Evolutionary conservation across 2,797 vertebrate species (phyloP).

Genomic region (Lepus townsendii): DNA sequence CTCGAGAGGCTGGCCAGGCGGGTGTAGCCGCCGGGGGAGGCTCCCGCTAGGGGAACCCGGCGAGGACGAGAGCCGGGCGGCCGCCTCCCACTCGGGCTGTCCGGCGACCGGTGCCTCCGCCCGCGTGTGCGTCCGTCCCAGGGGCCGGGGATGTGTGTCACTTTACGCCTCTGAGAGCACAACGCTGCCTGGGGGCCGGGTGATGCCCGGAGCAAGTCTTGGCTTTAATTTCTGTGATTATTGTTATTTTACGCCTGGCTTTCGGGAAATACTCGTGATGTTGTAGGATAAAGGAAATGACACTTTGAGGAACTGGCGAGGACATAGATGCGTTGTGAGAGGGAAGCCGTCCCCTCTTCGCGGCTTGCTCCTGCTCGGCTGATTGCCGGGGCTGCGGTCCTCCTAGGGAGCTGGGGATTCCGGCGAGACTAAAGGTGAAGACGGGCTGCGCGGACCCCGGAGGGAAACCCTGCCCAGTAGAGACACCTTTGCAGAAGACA

Average conservation of each 20-base stretch:
- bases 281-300: constrained; percentile 82
- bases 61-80: constrained; percentile 48
- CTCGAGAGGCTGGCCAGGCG: constrained; percentile 71
- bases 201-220: constrained; percentile 76
- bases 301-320: constrained; percentile 82
- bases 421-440: constrained; percentile 76
- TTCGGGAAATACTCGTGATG: constrained; percentile 79
- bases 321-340: constrained; percentile 73
- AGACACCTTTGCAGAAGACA: constrained; percentile 71
- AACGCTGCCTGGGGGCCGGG: constrained; percentile 71
- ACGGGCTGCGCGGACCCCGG: constrained; percentile 64
- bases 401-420: constrained; percentile 65
- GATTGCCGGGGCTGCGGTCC: constrained; percentile 72
- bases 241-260: constrained; percentile 68
- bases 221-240: constrained; percentile 72
- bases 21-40: constrained; percentile 70
- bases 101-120: constrained; percentile 62
- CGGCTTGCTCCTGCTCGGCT: constrained; percentile 67
- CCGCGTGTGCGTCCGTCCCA: constrained; percentile 65
- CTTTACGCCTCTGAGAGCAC: constrained; percentile 72
- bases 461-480: constrained; percentile 64
- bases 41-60: constrained; percentile 70
- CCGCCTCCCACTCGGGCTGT: constrained; percentile 68
- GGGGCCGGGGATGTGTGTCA: constrained; percentile 68
- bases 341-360: constrained; percentile 60